Base-by-base conservation (phyloP, 2,797 vertebrate genomes). In the Loriculus beryllinus region DNA sequence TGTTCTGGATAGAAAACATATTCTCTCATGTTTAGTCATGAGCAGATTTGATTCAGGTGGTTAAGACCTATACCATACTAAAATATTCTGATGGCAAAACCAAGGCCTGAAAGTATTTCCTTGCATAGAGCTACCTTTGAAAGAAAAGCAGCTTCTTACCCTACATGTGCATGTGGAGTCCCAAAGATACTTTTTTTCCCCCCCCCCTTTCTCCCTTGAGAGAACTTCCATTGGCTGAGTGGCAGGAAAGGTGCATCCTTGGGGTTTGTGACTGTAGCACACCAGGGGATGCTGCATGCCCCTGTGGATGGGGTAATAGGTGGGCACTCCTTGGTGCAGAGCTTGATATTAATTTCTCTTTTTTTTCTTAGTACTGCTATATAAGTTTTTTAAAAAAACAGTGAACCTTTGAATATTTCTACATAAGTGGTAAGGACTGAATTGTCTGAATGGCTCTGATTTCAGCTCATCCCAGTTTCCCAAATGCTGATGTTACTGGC, bases 141-240 rank as follows among this genome's bases (percentile, higher is more conserved):
- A 81, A 49, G 49, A 57, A 37, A 43, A 63, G 33, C 62, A 86
- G 33, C 25, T 79, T 79, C 60, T 75, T 33, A 37, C 9, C 14
- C 37, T 54, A 16, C 11, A 26, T 15, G 10, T 70, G 23, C 18
- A 31, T 33, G 12, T 42, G 33, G 48, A 86, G 23, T 31, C 35
- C 37, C 33, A 43, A 35, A 54, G 14, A 16, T 28, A 7, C 18
- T 18, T 39, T 14, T 14, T 14, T 14, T 9, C 0, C 1, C 7
- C 6, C 5, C 0, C 1, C 7, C 6, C 5, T 1, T 9, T 12
- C 9, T 29, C 56, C 2, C 7, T 23, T 56, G 54, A 33, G 21
- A 23, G n/a, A 88, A 59, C n/a, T 82, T 65, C 35, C 39, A 37
- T 8, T 26, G n/a, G 14, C n/a, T 35, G 42, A 78, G 20, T 59